Base-by-base conservation (phyloP, 2,888 invertebrate genomes). In the Cheilosia vernalis region DNA sequence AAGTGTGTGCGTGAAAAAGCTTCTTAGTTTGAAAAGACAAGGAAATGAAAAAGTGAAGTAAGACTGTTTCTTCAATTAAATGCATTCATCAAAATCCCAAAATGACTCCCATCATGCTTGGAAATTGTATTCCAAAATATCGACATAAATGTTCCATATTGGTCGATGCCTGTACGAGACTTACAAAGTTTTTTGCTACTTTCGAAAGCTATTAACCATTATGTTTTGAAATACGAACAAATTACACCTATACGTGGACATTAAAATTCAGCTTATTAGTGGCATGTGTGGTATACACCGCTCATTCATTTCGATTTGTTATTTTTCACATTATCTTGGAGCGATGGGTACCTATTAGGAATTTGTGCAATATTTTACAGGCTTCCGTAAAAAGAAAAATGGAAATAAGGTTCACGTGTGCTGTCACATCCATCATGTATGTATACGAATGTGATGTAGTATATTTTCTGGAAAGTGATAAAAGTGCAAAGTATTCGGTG, bases 201-300 rank as follows among this genome's bases (percentile, higher is more conserved):
- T 58, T 74, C 66, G 74, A 58, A 66, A 30, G 61, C 77, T 47
- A 74, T 77, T 60, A 53, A 61, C 33, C 47, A 77, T 69, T 77
- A 69, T 77, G 61, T 69, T 61, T 17, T 15, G 15, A 15, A 77
- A 77, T 77, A 58, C 77, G 37, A 10, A 77, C 61, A 69, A 77
- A 69, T 69, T 69, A 44, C 55, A 37, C 42, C 67, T 77, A 77
- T 77, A 77, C 77, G 69, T 77, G 77, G 21, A 55, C 67, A 69
- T 61, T 61, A 69, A 67, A 77, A 61, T 40, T 44, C 13, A 13
- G 33, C 63, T 73, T 73, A 61, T 72, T 61, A 61, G 40, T 30
- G 47, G 42, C 44, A 40, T 40, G 19, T 49, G 47, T 53, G 53
- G 44, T 30, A 30, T 67, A 27, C 53, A 67, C 42, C 17, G n/a